phyloP scores from a whole-genome alignment of 2,113 vertebrate genomes.

The Onychorhynchus coronatus region DNA sequence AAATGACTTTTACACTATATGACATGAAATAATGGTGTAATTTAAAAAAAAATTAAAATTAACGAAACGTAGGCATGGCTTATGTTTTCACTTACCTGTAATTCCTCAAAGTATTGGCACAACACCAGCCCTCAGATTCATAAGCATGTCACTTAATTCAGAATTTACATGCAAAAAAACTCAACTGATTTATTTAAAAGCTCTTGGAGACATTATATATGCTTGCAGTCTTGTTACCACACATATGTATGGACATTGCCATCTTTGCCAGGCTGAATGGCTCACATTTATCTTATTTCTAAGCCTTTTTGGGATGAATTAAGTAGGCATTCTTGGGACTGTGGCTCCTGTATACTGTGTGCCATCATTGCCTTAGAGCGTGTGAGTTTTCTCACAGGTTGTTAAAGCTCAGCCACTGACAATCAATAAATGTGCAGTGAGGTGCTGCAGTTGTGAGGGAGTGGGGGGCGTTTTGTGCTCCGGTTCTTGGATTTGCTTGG shows the following conservation, averaged over 20 bases:
- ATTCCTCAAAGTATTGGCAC: background rate
- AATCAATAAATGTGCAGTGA: background rate
- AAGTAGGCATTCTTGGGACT: background rate
- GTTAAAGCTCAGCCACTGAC: background rate
- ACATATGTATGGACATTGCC: rapidly evolving
- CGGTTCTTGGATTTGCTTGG: background rate
- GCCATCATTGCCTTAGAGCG: background rate
- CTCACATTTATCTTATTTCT: background rate
- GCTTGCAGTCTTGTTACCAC: background rate
- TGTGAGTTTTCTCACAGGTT: background rate
- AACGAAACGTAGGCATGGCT: background rate
- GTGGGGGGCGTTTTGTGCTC: background rate
- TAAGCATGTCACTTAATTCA: background rate
- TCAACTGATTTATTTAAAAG: background rate
- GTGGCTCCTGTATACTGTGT: background rate
- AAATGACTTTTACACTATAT: rapidly evolving
- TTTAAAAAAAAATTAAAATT: background rate
- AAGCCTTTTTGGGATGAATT: background rate
- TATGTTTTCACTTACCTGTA: background rate
- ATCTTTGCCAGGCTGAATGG: background rate
- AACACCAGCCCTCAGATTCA: background rate
- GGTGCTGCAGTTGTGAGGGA: background rate
- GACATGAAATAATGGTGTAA: background rate
- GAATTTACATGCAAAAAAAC: background rate
- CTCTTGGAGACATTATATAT: background rate